Conservation (phyloP, 2,113 vertebrate genomes). For the Lepidothrix coronata region DNA sequence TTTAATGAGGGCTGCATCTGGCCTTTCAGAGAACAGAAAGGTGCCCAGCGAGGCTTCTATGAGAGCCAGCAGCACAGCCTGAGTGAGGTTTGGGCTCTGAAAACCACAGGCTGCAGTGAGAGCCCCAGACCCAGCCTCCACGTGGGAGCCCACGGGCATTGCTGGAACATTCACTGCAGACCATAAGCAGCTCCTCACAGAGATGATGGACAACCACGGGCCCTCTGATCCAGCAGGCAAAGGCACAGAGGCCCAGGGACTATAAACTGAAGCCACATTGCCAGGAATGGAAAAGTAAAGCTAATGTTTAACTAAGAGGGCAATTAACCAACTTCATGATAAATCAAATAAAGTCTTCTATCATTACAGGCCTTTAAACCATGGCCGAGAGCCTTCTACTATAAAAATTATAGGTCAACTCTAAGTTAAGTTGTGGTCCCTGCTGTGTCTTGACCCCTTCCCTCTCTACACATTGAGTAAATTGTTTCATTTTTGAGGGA, state of each 20-base stretch:
- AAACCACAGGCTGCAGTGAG: neutral
- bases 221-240: neutral
- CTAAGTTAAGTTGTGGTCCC: neutral
- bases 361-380: neutral
- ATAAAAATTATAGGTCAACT: neutral
- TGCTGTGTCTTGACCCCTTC: neutral
- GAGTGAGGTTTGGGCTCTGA: neutral
- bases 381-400: neutral
- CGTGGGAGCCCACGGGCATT: neutral
- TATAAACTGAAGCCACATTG: neutral
- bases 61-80: neutral
- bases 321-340: neutral
- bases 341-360: neutral
- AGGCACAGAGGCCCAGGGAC: neutral
- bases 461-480: neutral
- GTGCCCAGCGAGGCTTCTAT: neutral
- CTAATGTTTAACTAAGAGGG: neutral
- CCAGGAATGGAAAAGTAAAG: neutral
- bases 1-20: neutral
- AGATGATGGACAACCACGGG: accelerated
- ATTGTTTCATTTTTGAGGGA: neutral
- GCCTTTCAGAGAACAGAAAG: neutral
- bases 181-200: neutral
- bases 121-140: neutral
- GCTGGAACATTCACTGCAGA: neutral